Percentiles rank a stretch among this genome's conserved stretches.
Evolutionary conservation across 37 sponge, comb jelly and placozoan genomes (phyloP).

Genomic region (Haliclona indistincta): DNA sequence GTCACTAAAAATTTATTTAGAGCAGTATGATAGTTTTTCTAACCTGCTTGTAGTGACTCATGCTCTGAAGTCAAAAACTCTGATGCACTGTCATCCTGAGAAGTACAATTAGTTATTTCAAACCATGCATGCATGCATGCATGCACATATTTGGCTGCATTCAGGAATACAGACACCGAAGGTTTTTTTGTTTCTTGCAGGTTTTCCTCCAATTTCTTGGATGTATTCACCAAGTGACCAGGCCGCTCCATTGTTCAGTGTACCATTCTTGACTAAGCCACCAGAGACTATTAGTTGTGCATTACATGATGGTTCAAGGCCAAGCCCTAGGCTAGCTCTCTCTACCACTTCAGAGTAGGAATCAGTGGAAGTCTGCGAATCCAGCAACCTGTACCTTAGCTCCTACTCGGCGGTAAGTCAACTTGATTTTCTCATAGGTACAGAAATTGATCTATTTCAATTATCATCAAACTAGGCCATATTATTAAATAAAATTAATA

Average conservation of each 20-base stretch:
- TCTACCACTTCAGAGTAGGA: neutral
- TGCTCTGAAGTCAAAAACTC: too few relatives aligned
- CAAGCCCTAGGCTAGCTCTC: neutral
- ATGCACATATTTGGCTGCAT: too few relatives aligned
- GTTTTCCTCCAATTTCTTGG: neutral
- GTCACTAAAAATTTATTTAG: too few relatives aligned
- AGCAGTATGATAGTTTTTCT: too few relatives aligned
- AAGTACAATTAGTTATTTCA: too few relatives aligned
- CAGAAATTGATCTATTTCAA: neutral
- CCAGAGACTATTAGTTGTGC: neutral
- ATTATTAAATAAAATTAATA: too few relatives aligned
- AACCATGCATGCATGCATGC: too few relatives aligned
- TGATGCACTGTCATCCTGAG: too few relatives aligned
- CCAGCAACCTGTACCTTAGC: neutral
- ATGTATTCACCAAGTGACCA: constrained; percentile 1
- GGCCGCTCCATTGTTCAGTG: neutral
- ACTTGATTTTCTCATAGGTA: neutral
- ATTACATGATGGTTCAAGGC: neutral
- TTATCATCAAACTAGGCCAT: neutral
- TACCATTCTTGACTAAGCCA: neutral
- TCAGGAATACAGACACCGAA: neutral
- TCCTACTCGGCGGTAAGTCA: neutral
- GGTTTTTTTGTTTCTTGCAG: neutral
- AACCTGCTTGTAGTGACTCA: too few relatives aligned
- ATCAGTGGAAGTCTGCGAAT: neutral